Evolutionary conservation across 2,797 vertebrate genomes (phyloP).

Genomic region (Hybognathus amarus): DNA sequence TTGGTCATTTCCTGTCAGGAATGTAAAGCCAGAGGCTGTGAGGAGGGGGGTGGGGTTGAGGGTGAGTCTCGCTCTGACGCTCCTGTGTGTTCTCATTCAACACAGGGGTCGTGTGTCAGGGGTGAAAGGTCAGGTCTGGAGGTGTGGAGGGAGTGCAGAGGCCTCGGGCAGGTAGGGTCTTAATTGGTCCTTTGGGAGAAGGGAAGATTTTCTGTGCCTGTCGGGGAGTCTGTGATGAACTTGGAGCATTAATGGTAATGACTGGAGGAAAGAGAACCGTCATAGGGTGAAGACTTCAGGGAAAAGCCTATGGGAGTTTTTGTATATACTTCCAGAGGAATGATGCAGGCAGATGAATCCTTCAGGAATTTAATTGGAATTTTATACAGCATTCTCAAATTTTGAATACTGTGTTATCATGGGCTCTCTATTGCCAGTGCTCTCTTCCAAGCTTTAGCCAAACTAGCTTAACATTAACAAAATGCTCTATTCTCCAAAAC

Average conservation of each 20-base stretch:
- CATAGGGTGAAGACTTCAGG: constrained; percentile 29
- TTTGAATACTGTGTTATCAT: not conserved
- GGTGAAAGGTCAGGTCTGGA: constrained; percentile 73
- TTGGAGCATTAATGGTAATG: constrained; percentile 52
- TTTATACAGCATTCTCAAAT: not conserved
- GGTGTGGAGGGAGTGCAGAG: constrained; percentile 55
- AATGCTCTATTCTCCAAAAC: constrained; percentile 20
- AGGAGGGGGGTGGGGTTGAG: not conserved
- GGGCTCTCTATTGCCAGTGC: not conserved
- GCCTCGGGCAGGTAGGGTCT: constrained; percentile 75
- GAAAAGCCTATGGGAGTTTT: not conserved
- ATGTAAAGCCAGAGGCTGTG: constrained; percentile 59
- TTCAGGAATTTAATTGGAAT: not conserved
- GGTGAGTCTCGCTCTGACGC: constrained; percentile 73
- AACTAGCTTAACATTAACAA: constrained; percentile 22
- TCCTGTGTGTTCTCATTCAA: constrained; percentile 82
- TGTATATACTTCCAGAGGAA: not conserved
- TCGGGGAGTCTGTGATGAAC: constrained; percentile 45
- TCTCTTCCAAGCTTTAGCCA: not conserved
- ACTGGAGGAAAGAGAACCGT: constrained; percentile 31
- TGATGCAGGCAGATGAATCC: not conserved
- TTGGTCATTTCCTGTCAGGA: constrained; percentile 65
- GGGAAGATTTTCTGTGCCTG: constrained; percentile 52
- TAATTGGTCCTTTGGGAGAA: constrained; percentile 78
- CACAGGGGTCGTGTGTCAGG: constrained; percentile 82